Conservation (phyloP, 2,113 vertebrate genomes). For the Brachypteracias leptosomus region DNA sequence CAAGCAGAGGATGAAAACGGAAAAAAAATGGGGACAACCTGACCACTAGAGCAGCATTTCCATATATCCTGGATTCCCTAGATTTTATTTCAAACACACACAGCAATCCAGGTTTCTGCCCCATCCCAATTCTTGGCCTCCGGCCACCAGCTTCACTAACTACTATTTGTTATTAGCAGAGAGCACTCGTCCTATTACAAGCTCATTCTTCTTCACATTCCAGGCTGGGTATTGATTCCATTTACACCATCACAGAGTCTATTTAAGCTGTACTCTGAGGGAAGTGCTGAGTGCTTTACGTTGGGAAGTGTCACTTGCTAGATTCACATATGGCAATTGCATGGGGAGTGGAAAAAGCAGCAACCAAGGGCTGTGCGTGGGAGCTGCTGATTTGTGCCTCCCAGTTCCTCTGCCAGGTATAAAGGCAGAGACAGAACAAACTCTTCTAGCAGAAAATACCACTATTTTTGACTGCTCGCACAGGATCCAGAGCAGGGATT, state of each 20-base stretch:
- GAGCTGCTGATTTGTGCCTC: slow-evolving; percentile 39
- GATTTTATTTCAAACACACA: not conserved
- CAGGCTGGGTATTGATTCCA: not conserved
- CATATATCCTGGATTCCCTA: not conserved
- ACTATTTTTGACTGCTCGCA: not conserved
- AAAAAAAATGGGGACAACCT: not conserved
- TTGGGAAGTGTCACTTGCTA: slow-evolving; percentile 22
- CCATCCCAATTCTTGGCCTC: not conserved
- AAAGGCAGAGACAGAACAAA: slow-evolving; percentile 45
- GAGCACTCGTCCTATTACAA: not conserved
- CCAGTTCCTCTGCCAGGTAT: slow-evolving; percentile 39
- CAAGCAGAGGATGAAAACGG: not conserved
- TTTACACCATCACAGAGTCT: not conserved
- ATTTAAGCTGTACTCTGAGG: slow-evolving; percentile 6
- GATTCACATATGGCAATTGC: slow-evolving; percentile 54
- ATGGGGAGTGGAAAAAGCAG: slow-evolving; percentile 46
- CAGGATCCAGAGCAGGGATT: not conserved
- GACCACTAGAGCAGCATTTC: not conserved
- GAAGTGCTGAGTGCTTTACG: slow-evolving; percentile 17
- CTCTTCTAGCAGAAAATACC: slow-evolving; percentile 22
- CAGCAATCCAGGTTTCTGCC: not conserved
- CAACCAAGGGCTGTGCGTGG: slow-evolving; percentile 2
- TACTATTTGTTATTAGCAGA: not conserved
- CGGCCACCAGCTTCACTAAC: not conserved
- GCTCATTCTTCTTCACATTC: not conserved